Evolutionary conservation across 2,888 invertebrate genomes (phyloP).

Genomic region (Drosophila kuntzei): DNA sequence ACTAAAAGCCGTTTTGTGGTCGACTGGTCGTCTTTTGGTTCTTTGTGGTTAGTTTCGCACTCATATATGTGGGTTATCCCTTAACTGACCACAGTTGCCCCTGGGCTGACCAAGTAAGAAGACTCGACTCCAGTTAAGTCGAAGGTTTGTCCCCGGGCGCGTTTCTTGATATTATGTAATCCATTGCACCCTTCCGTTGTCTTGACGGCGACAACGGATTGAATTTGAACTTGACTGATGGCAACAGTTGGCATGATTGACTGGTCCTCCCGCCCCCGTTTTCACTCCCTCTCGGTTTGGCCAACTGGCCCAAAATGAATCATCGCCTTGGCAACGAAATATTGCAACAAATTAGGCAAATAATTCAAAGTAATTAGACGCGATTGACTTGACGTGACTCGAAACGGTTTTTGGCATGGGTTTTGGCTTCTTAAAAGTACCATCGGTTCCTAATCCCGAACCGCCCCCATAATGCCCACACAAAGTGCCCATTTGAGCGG

Average conservation of each 20-base stretch:
- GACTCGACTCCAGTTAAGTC: conserved; percentile 1
- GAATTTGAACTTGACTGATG: conserved; percentile 71
- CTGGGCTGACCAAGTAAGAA: conserved; percentile 36
- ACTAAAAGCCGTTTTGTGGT: conserved; percentile 65
- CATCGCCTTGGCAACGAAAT: conserved; percentile 75
- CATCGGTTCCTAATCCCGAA: conserved; percentile 23
- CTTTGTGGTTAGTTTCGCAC: conserved; percentile 58
- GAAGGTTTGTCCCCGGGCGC: conserved; percentile 12
- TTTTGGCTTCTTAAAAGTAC: conserved; percentile 57
- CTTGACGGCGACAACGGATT: conserved; percentile 52
- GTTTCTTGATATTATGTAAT: conserved; percentile 61
- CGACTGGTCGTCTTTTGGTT: conserved; percentile 6
- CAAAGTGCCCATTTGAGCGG: conserved; percentile 68
- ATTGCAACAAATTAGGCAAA: conserved; percentile 78
- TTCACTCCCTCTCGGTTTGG: conserved; percentile 13
- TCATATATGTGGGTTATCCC: conserved; percentile 49
- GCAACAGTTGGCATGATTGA: conserved; percentile 77
- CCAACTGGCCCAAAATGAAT: conserved; percentile 70
- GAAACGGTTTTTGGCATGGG: neutral
- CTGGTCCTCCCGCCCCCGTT: no score
- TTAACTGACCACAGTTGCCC: conserved; percentile 63
- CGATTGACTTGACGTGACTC: conserved; percentile 42
- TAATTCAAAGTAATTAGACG: conserved; percentile 81
- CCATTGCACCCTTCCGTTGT: conserved; percentile 54
- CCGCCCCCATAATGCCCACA: conserved; percentile 51